Base-by-base conservation (phyloP, 2,797 vertebrate species). In the Helarctos malayanus region DNA sequence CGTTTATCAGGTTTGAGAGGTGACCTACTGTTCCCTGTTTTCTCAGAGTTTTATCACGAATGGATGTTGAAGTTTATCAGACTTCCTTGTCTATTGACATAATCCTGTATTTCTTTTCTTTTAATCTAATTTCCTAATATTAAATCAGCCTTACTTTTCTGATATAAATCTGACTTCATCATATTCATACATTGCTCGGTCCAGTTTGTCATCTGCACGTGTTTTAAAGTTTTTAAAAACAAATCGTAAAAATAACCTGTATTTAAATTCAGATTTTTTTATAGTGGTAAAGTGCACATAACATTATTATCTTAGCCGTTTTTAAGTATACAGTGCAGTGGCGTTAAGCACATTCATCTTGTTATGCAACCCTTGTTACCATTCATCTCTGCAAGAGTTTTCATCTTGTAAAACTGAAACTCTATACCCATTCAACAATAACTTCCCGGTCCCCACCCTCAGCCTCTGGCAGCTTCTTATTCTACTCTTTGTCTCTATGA, bases 71-170 rank as follows among this genome's bases (percentile, higher is more conserved):
- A 87, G 79, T 71, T 71, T 87, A 71, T 59, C 54, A 25, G 32
- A 32, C 35, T 56, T 78, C 47, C 57, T 84, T n/a, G 25, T 63
- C 57, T 15, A 49, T 87, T 71, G 63, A 88, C 18, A 61, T 80
- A 71, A 38, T 61, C 75, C 14, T 80, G 0, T 83, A 57, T 75
- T 92, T 75, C 25, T 86, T 86, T 68, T 93, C 91, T 71, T 93
- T 88, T 59, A 80, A 80, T 93, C 63, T 49, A 19, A 80, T 80
- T 87, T 87, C 35, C 23, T 59, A 49, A 49, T 82, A 73, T 21
- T 82, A 57, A 82, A 82, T 71, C 41, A 91, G 14, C 23, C 54
- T 82, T 82, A 71, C 79, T 7, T 73, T 71, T 45, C 19, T 59
- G 16, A 71, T 91, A 10, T 29, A 49, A 82, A 9, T 56, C 18